These are phyloP conservation scores for Thalassophryne amazonica DNA, from an alignment of 2,797 vertebrate species.

Conservation along the genomic window DNA sequence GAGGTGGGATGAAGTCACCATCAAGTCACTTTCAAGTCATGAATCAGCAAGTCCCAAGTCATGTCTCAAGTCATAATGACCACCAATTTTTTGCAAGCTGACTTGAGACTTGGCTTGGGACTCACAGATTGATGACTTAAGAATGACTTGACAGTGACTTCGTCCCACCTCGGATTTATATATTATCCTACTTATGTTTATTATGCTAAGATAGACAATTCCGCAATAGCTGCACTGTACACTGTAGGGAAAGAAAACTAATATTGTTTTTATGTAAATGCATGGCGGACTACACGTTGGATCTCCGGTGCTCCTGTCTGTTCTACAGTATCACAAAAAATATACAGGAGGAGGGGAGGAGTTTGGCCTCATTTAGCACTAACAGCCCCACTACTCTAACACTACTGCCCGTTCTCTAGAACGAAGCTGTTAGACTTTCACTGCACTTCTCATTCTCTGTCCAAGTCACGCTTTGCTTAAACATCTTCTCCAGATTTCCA, in stretches of 20 bases:
- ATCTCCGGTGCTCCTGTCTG: conserved; percentile 14
- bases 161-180: no score
- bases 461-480: conserved; percentile 66
- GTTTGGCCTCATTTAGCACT: conserved; percentile 10
- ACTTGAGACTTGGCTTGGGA: no score
- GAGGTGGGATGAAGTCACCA: no score
- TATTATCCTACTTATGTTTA: conserved; percentile 50
- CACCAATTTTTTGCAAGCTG: no score
- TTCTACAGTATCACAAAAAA: conserved; percentile 20
- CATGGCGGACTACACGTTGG: conserved; percentile 32
- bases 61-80: no score
- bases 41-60: no score
- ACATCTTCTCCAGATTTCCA: conserved; percentile 80
- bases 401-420: conserved; percentile 37
- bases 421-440: conserved; percentile 56
- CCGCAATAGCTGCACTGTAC: conserved; percentile 38
- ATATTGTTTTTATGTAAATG: conserved; percentile 23
- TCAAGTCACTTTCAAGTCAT: no score
- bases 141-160: no score
- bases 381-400: conserved; percentile 16
- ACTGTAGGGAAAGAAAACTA: conserved; percentile 8
- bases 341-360: background rate
- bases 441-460: conserved; percentile 67
- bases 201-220: conserved; percentile 41
- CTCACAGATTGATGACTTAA: no score